Conservation (phyloP, 2,888 invertebrate species). For the Lamellibrachia satsuma region DNA sequence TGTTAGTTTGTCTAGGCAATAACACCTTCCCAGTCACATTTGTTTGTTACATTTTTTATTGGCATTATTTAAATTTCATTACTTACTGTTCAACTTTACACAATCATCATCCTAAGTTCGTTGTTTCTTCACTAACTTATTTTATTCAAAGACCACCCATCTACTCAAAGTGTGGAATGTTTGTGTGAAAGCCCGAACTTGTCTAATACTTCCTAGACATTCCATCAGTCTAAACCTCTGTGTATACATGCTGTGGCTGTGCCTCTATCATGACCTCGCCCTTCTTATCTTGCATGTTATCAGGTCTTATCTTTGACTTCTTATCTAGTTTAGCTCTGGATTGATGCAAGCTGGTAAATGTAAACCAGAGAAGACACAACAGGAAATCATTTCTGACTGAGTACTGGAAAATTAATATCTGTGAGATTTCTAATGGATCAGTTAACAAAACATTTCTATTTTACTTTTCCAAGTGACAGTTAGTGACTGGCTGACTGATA, state of each 20-base stretch:
- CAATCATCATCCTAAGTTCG: neutral
- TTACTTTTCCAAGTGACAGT: neutral
- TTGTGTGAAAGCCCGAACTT: neutral
- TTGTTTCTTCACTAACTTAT: too few relatives aligned
- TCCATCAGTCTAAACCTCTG: neutral
- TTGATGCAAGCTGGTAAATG: neutral
- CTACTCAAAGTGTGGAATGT: neutral
- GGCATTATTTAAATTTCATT: neutral
- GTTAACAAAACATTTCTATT: neutral
- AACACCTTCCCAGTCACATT: too few relatives aligned
- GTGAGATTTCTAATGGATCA: neutral
- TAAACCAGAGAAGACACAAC: neutral
- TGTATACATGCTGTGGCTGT: neutral
- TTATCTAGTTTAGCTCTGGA: conserved; percentile 3
- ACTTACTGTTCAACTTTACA: neutral
- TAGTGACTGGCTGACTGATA: neutral
- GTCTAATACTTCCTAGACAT: neutral
- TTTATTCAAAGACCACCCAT: too few relatives aligned
- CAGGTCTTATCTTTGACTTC: neutral
- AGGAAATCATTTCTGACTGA: neutral
- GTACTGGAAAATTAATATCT: neutral
- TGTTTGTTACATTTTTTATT: too few relatives aligned
- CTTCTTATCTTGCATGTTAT: neutral
- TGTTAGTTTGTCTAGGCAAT: neutral
- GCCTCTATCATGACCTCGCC: neutral